phyloP scores from a whole-genome alignment of 2,797 vertebrate genomes.

The Hapalemur alaotrensis region DNA sequence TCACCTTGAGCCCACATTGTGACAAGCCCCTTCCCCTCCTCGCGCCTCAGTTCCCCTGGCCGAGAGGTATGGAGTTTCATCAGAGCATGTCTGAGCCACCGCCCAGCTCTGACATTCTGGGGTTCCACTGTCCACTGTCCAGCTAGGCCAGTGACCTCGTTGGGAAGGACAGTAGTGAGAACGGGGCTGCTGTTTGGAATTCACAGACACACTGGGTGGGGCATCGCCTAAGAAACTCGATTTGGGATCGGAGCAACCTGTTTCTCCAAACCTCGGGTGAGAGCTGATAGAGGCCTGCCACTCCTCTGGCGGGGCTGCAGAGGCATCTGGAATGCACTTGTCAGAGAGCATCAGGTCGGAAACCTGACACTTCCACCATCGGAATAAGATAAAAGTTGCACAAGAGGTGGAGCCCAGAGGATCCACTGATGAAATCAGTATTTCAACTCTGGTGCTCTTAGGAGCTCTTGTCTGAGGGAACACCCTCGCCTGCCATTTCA shows the following conservation, averaged over 20 bases:
- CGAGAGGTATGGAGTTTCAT: neutral
- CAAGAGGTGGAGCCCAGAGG: neutral
- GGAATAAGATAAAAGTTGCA: conserved; percentile 6
- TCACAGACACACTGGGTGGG: conserved; percentile 39
- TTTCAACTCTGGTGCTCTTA: neutral
- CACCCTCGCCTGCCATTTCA: neutral
- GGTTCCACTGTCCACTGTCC: neutral
- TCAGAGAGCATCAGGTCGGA: neutral
- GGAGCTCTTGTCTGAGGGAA: neutral
- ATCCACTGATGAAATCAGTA: neutral
- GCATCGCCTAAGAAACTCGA: conserved; percentile 53
- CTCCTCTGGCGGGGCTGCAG: conserved; percentile 20
- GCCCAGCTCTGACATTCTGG: neutral
- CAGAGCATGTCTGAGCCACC: neutral
- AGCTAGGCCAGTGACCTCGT: neutral
- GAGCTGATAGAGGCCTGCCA: neutral
- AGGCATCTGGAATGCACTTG: conserved; percentile 31
- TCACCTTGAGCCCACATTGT: neutral
- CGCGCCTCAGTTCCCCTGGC: neutral
- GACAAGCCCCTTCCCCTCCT: neutral
- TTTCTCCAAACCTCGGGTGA: neutral
- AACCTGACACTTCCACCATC: conserved; percentile 19
- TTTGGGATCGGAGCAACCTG: neutral
- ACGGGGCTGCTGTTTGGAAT: conserved; percentile 53
- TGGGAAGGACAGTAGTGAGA: conserved; percentile 1